Evolutionary conservation across 2,113 vertebrate species (phyloP).

Genomic region (Plotosus lineatus): DNA sequence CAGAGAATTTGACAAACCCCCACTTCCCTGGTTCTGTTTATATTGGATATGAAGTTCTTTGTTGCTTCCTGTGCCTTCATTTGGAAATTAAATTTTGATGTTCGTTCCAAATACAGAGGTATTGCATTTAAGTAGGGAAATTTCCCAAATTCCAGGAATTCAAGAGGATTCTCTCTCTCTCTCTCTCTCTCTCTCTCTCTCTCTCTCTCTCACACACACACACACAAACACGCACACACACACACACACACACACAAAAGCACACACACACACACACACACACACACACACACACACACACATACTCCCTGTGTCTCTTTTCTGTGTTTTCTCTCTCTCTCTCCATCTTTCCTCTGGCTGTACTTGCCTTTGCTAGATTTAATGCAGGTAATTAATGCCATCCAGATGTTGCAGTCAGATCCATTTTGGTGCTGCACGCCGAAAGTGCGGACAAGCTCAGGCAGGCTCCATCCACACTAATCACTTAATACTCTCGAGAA

Average conservation of each 20-base stretch:
- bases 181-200: neutral
- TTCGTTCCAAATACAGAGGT: constrained; percentile 52
- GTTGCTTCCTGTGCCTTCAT: constrained; percentile 32
- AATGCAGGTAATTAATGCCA: constrained; percentile 61
- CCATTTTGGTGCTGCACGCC: constrained; percentile 43
- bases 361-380: constrained; percentile 48
- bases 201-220: neutral
- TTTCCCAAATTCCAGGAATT: constrained; percentile 50
- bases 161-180: neutral
- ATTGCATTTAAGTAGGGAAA: constrained; percentile 44
- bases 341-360: constrained; percentile 16
- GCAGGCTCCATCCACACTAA: constrained; percentile 39
- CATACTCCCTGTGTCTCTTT: neutral
- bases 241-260: neutral
- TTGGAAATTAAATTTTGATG: constrained; percentile 48
- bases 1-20: constrained; percentile 36
- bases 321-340: neutral
- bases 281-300: neutral
- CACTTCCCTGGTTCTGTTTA: constrained; percentile 42
- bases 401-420: constrained; percentile 59
- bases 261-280: neutral
- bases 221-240: neutral
- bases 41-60: constrained; percentile 50
- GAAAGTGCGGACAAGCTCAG: constrained; percentile 38
- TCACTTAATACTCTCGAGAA: constrained; percentile 49